phyloP scores from a whole-genome alignment of 2,797 vertebrate genomes.

The Dendrocincla fuliginosa region DNA sequence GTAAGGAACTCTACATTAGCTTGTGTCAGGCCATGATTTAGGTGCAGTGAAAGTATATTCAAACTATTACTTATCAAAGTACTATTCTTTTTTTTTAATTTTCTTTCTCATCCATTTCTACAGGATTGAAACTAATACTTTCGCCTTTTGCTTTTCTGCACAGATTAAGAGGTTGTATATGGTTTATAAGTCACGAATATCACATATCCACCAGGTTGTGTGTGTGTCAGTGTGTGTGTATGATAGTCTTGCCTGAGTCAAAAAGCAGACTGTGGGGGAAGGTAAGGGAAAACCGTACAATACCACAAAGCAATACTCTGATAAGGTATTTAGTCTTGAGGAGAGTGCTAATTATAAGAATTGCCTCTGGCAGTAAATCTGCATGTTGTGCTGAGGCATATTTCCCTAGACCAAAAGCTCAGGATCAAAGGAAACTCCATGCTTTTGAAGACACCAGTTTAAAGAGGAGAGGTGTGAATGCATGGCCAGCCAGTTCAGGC shows the following conservation, averaged over 20 bases:
- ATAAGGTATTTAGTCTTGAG: neutral
- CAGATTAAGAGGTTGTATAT: neutral
- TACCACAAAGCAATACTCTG: neutral
- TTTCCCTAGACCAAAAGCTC: neutral
- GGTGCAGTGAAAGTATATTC: neutral
- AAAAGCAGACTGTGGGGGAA: neutral
- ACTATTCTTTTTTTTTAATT: neutral
- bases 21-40: neutral
- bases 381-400: neutral
- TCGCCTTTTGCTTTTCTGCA: neutral
- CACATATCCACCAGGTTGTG: neutral
- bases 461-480: neutral
- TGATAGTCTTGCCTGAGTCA: neutral
- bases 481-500: neutral
- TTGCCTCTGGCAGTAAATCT: neutral
- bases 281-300: neutral
- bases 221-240: neutral
- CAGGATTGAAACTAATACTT: neutral
- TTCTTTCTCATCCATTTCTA: neutral
- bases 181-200: neutral
- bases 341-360: neutral
- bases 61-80: neutral
- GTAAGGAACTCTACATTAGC: neutral
- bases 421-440: neutral
- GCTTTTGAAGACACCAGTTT: neutral